Conservation (phyloP, 2,113 vertebrate genomes). For the Edolisoma coerulescens region DNA sequence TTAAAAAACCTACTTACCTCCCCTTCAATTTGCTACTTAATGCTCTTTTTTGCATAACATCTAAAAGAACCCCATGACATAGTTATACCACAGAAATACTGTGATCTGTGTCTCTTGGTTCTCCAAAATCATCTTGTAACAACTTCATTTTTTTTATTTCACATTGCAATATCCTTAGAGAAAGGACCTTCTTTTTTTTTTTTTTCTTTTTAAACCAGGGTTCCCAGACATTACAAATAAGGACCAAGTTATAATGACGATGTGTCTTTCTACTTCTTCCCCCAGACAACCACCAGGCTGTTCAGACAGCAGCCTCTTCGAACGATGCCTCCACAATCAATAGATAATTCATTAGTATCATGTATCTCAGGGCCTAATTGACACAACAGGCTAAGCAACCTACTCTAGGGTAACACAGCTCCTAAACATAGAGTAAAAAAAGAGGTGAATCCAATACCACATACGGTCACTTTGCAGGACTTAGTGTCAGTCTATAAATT, state of each 20-base stretch:
- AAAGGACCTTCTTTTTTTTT: not conserved
- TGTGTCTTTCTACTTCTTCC: not conserved
- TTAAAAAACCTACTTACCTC: not conserved
- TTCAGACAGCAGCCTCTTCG: not conserved
- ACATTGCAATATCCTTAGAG: not conserved
- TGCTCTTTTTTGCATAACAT: not conserved
- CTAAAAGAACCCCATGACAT: not conserved
- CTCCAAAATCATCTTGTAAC: not conserved
- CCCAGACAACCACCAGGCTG: not conserved
- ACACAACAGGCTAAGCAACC: not conserved
- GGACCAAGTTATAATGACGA: not conserved
- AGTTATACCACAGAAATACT: not conserved
- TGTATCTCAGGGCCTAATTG: not conserved
- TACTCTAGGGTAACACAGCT: not conserved
- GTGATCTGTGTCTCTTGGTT: not conserved
- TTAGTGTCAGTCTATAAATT: not conserved
- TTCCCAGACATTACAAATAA: not conserved
- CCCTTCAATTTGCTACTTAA: not conserved
- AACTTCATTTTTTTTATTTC: not conserved
- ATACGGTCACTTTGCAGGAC: not conserved
- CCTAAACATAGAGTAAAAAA: not conserved
- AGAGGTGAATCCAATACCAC: not conserved
- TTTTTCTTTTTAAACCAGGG: no score
- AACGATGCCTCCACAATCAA: not conserved
- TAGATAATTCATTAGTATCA: slow-evolving; percentile 3